A percentile compares a stretch with the other conserved stretches of the same genome.
phyloP scores from a whole-genome alignment of 1,140 invertebrate species.

The Spodoptera frugiperda region DNA sequence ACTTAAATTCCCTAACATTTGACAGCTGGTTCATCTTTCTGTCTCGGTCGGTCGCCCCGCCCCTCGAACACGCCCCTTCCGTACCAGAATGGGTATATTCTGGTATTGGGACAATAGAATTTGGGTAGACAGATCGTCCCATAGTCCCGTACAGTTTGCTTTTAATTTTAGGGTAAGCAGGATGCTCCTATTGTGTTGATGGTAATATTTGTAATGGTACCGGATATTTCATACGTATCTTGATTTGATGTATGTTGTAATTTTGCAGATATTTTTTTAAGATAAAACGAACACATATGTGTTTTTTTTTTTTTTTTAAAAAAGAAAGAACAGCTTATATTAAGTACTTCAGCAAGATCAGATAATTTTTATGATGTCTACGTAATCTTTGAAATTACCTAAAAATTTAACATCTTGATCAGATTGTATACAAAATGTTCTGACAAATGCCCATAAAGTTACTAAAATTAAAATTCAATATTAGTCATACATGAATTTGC shows the following conservation, averaged over 20 bases:
- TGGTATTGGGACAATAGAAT: constrained; percentile 26
- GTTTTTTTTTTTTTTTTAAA: too few relatives aligned
- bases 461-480: too few relatives aligned
- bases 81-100: background rate
- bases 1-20: constrained; percentile 11
- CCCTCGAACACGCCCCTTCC: constrained; percentile 28
- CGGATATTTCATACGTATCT: constrained; percentile 1
- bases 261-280: background rate
- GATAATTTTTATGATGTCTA: too few relatives aligned
- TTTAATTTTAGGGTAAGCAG: background rate
- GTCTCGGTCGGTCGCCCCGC: constrained; percentile 31
- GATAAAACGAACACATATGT: too few relatives aligned
- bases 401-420: too few relatives aligned
- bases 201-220: background rate
- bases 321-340: too few relatives aligned
- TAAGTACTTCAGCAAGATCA: too few relatives aligned
- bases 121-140: constrained; percentile 21
- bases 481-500: too few relatives aligned
- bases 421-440: too few relatives aligned
- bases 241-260: background rate
- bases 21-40: constrained; percentile 37
- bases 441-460: too few relatives aligned
- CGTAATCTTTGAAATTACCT: too few relatives aligned
- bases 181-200: background rate
- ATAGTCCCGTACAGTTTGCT: background rate